phyloP scores from a whole-genome alignment of 2,797 vertebrate species.

The Argyrosomus regius region DNA sequence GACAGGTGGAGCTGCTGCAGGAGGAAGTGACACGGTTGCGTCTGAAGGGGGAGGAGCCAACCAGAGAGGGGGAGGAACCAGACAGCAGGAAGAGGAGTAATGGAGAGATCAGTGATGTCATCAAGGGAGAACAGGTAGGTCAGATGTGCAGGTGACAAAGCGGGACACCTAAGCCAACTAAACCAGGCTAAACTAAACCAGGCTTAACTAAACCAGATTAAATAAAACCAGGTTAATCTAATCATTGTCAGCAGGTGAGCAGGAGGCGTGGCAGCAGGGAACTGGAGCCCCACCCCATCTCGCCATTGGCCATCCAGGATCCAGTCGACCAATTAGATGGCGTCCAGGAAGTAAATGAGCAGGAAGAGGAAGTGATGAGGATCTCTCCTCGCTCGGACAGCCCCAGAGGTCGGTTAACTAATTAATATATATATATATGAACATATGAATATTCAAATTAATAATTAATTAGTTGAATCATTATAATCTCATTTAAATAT shows the following conservation, averaged over 20 bases:
- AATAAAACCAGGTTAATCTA: not conserved
- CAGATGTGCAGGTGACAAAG: not conserved
- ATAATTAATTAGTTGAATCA: too few relatives aligned
- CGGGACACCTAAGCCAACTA: not conserved
- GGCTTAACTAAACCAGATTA: not conserved
- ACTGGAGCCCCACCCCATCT: constrained; percentile 55
- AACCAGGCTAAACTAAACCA: not conserved
- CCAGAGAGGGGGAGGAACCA: constrained; percentile 62
- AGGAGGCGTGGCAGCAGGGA: constrained; percentile 72
- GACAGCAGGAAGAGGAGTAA: constrained; percentile 53
- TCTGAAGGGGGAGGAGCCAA: constrained; percentile 83
- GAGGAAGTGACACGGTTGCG: constrained; percentile 88
- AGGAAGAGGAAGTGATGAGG: constrained; percentile 78
- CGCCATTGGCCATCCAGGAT: constrained; percentile 79
- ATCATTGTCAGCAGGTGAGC: constrained; percentile 42
- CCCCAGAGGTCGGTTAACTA: constrained; percentile 75
- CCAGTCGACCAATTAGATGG: constrained; percentile 79
- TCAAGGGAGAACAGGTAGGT: constrained; percentile 69
- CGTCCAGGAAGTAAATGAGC: constrained; percentile 76
- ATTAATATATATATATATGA: not conserved
- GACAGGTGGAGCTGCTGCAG: constrained; percentile 85
- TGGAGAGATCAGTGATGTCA: constrained; percentile 42
- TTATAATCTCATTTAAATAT: too few relatives aligned
- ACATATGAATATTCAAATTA: too few relatives aligned
- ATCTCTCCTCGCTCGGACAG: constrained; percentile 84